These are phyloP conservation scores for Procambarus virginalis DNA, from an alignment of 1,140 invertebrate species.

Conservation along the genomic window DNA sequence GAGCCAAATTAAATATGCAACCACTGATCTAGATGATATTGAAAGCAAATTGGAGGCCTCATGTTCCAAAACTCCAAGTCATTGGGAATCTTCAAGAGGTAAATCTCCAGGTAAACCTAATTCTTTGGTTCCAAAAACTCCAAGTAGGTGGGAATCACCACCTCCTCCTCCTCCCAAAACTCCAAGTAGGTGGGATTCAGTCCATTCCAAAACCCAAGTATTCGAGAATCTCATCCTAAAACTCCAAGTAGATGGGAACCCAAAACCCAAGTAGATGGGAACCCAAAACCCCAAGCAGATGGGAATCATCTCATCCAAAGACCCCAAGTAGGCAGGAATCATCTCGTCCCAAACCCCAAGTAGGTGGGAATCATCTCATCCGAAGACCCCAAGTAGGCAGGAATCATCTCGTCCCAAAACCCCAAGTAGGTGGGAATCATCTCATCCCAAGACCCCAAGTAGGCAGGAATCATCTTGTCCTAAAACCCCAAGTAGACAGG, in stretches of 20 bases:
- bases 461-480: conserved; percentile 27
- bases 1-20: conserved; percentile 25
- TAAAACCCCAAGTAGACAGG: conserved; percentile 36
- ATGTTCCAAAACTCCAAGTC: conserved; percentile 21
- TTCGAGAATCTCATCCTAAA: conserved; percentile 38
- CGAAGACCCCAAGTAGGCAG: conserved; percentile 40
- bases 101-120: conserved; percentile 18
- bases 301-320: conserved; percentile 37
- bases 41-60: background rate
- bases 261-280: conserved; percentile 45
- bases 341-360: conserved; percentile 46
- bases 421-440: conserved; percentile 34
- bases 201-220: conserved; percentile 43
- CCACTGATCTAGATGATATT: background rate
- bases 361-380: conserved; percentile 32
- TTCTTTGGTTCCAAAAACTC: conserved; percentile 28
- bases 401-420: conserved; percentile 45
- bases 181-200: conserved; percentile 47
- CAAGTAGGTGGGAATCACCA: conserved; percentile 42
- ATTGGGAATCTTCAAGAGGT: background rate
- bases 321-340: conserved; percentile 52
- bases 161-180: conserved; percentile 21
- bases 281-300: conserved; percentile 38
- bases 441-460: conserved; percentile 39
- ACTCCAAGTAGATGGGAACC: conserved; percentile 44